These are phyloP conservation scores for Invenusta paracnida DNA, from an alignment of 2,888 invertebrate species.

Conservation along the genomic window DNA sequence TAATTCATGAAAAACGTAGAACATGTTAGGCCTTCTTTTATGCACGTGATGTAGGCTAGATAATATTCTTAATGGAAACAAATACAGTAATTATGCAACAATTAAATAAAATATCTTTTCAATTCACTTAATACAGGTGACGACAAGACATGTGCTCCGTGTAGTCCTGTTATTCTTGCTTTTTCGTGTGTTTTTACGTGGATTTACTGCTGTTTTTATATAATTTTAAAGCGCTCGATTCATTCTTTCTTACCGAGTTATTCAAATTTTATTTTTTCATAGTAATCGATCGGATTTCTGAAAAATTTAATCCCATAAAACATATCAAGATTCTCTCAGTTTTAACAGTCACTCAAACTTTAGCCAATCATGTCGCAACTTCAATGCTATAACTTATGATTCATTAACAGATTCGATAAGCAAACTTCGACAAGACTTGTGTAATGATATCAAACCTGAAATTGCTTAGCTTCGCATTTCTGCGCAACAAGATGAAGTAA, in stretches of 20 bases:
- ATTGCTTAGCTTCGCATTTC: conserved; percentile 5
- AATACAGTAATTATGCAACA: too few relatives aligned
- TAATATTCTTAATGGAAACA: too few relatives aligned
- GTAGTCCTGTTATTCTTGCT: conserved; percentile 22
- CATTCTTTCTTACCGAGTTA: conserved; percentile 1
- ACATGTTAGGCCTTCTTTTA: too few relatives aligned
- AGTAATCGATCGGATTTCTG: not conserved
- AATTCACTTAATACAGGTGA: too few relatives aligned
- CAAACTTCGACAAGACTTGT: conserved; percentile 22
- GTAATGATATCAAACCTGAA: conserved; percentile 26
- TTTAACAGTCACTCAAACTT: conserved; percentile 1
- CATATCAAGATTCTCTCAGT: not conserved
- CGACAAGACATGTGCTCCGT: conserved; percentile 12
- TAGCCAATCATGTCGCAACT: conserved; percentile 17
- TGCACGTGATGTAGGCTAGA: too few relatives aligned
- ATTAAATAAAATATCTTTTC: too few relatives aligned
- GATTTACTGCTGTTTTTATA: not conserved
- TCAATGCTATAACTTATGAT: conserved; percentile 12
- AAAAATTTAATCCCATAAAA: not conserved
- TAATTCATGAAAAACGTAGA: too few relatives aligned
- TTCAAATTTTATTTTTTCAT: conserved; percentile 19
- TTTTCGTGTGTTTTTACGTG: not conserved
- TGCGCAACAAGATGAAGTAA: conserved; percentile 21
- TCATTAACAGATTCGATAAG: not conserved
- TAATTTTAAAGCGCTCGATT: conserved; percentile 15